Base-by-base conservation (phyloP, 2,797 vertebrate genomes). In the Trichosurus vulpecula region DNA sequence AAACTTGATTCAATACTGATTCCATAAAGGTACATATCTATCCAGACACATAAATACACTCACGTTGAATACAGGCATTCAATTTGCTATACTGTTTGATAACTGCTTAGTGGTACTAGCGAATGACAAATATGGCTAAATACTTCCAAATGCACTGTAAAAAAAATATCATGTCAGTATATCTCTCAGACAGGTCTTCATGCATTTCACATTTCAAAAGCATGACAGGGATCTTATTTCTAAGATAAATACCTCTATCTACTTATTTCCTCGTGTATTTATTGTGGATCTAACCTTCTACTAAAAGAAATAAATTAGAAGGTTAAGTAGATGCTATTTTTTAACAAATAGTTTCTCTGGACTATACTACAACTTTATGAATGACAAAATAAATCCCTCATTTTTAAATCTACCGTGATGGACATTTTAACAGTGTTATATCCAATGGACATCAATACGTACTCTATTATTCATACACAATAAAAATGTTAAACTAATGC, bases 251-350 rank as follows among this genome's bases (percentile, higher is more conserved):
- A 99, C 98, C 98, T 98, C 98, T 98, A 99, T 99, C 98, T 99
- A 98, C 99, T 99, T 98, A 99, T 99, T 99, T 98, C 97, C 97
- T 98, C 97, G n/a, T 98, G 98, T 99, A 99, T 99, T 99, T 99
- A 99, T 99, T 99, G 99, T 99, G 98, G 98, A 98, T 99, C 98
- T 99, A 98, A 98, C 98, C 98, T 98, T 98, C 98, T 98, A 98
- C 98, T 98, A 99, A 98, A 99, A 99, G 99, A 99, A 99, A 99
- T 99, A 99, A 99, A 99, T 99, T 99, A 99, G 99, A 99, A 99
- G 99, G 99, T 99, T 99, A 99, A 99, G 99, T 99, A 99, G 99
- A 99, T 99, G 99, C 99, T 99, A 99, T 99, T 99, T 99, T 99
- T 99, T 99, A 99, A 99, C 99, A 99, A 99, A 99, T 99, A 99